Percentiles rank a stretch among this genome's conserved stretches.
Conservation (phyloP, 2,797 vertebrate genomes). For the Anabacerthia variegaticeps region DNA sequence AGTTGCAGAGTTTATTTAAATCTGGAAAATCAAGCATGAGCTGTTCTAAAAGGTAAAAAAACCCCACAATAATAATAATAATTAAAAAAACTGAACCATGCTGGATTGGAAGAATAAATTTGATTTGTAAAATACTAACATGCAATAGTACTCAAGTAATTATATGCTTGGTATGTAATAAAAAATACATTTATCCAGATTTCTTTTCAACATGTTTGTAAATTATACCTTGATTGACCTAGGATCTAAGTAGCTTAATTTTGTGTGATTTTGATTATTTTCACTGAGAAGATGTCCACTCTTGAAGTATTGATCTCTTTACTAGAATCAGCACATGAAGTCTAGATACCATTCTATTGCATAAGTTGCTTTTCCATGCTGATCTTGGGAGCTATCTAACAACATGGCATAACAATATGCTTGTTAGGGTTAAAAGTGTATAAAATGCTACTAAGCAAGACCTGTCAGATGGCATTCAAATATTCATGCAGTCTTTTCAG, state of each 20-base stretch:
- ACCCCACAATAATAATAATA: too few species aligned
- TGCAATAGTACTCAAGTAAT: background rate
- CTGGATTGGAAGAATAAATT: background rate
- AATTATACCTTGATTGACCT: background rate
- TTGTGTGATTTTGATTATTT: background rate
- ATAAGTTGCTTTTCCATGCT: background rate
- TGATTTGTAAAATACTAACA: background rate
- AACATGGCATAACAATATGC: background rate
- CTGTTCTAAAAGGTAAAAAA: background rate
- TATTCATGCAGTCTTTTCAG: background rate
- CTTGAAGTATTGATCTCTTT: background rate
- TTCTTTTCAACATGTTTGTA: background rate
- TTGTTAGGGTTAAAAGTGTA: background rate
- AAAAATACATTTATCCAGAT: background rate
- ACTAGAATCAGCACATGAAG: background rate
- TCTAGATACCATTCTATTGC: background rate
- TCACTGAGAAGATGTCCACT: background rate
- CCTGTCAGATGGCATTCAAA: background rate
- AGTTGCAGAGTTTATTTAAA: background rate
- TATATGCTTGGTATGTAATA: background rate
- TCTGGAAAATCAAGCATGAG: background rate
- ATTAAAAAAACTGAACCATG: background rate
- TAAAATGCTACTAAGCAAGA: background rate
- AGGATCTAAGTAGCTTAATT: background rate
- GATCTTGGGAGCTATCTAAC: slow-evolving; percentile 12